Base-by-base conservation (phyloP, 2,113 vertebrate genomes). In the Nettapus auritus region DNA sequence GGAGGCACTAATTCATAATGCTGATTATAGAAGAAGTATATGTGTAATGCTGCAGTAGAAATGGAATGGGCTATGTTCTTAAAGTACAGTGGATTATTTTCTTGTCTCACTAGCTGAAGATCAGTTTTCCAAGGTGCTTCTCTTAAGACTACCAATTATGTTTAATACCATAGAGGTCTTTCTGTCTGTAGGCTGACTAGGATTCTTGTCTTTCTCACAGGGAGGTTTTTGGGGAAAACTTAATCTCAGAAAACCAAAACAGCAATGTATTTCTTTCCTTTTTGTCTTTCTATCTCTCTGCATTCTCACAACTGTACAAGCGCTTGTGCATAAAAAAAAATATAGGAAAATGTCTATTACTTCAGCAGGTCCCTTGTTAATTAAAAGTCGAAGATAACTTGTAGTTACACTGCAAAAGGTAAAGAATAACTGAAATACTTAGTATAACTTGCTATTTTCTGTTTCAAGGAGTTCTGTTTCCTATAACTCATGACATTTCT, bases 141-240 rank as follows among this genome's bases (percentile, higher is more conserved):
- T 89, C 28, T 68, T 84, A 73, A 87, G 55, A 84, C 78, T 69
- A 91, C 21, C 48, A 55, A 26, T 34, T 66, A 50, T 46, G 16
- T 89, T 92, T 97, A 94, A 77, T 93, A 50, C n/a, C 50, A 36
- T 14, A 89, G 81, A 91, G 44, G 31, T 29, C 36, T 56, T 86
- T 62, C 18, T 85, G 40, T 82, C 46, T 87, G 8, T 23, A 85
- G 67, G 22, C 31, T 89, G 40, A 76, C 26, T 6, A 55, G 22
- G 70, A 56, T 23, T 82, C 68, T 78, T 8, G 2, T 86, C 68
- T 90, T 86, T 80, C 44, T 87, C 46, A 66, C 16, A 63, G n/a
- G 17, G 13, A 87, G 36, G 31, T 59, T 88, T 38, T 38, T 82
- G 14, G 21, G 52, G 28, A 34, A 86, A 89, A 66, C 2, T 6